Conservation (phyloP, 1,140 invertebrate species). For the Scaptodrosophila lebanonensis region DNA sequence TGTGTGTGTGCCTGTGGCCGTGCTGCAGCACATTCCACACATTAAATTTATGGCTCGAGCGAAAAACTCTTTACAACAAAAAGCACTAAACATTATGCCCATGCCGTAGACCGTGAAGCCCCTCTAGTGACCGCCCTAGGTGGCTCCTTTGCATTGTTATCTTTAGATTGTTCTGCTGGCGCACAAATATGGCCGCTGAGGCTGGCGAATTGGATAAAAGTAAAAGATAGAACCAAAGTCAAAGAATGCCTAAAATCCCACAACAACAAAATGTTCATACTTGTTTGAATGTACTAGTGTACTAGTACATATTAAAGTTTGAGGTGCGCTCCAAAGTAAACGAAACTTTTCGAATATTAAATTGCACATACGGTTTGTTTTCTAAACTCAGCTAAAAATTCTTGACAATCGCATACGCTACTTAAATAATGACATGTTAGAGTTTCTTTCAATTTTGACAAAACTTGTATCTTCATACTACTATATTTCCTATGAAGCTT, state of each 20-base stretch:
- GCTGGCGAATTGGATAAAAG: background rate
- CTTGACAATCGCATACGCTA: too few species aligned
- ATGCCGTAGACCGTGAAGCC: constrained; percentile 37
- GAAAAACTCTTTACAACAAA: constrained; percentile 67
- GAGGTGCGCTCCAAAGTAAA: too few species aligned
- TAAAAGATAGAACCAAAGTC: background rate
- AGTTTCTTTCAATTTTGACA: too few species aligned
- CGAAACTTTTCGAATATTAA: too few species aligned
- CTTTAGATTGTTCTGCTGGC: too few species aligned
- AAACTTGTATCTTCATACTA: too few species aligned
- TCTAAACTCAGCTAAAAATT: too few species aligned
- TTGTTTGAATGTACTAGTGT: background rate
- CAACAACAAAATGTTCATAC: background rate
- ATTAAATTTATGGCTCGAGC: constrained; percentile 62
- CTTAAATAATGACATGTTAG: too few species aligned
- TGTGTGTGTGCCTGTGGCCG: constrained; percentile 21
- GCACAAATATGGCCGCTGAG: background rate
- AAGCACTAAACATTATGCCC: constrained; percentile 70
- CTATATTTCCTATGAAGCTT: too few species aligned
- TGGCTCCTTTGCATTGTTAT: too few species aligned
- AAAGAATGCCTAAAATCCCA: background rate
- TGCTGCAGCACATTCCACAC: constrained; percentile 55
- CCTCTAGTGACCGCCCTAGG: background rate
- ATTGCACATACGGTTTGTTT: too few species aligned
- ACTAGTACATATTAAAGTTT: too few species aligned